Conservation (phyloP, 2,797 vertebrate species). For the Coregonus suidteri region DNA sequence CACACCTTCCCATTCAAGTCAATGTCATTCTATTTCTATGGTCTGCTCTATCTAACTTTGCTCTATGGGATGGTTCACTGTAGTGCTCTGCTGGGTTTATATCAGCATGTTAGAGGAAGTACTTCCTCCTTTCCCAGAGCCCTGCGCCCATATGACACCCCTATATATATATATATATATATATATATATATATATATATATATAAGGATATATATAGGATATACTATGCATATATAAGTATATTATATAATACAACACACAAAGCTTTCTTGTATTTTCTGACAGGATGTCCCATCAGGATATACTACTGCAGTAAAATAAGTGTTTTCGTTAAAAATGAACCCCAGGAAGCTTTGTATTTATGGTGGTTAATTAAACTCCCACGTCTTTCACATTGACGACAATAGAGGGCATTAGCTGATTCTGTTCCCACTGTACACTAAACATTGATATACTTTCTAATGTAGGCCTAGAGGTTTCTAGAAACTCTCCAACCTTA, state of each 20-base stretch:
- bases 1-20: too few relatives aligned
- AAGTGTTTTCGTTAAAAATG: not conserved
- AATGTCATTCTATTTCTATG: too few relatives aligned
- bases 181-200: not conserved
- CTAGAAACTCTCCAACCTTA: too few relatives aligned
- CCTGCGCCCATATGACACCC: slow-evolving; percentile 24
- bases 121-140: slow-evolving; percentile 47
- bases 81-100: slow-evolving; percentile 16
- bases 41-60: too few relatives aligned
- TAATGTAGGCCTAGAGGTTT: too few relatives aligned
- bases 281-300: slow-evolving; percentile 22
- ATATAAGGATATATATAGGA: too few relatives aligned
- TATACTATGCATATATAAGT: too few relatives aligned
- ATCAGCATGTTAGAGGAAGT: slow-evolving; percentile 27
- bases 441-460: too few relatives aligned
- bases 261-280: too few relatives aligned
- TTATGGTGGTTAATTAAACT: slow-evolving; percentile 38
- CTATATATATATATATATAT: not conserved
- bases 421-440: too few relatives aligned
- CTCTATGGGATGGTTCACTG: not conserved
- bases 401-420: slow-evolving; percentile 23
- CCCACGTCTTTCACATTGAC: slow-evolving; percentile 59
- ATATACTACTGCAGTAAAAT: not conserved
- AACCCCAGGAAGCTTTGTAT: slow-evolving; percentile 45
- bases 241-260: too few relatives aligned